Conservation (phyloP, 1,140 invertebrate species). For the Calliphora vicina region DNA sequence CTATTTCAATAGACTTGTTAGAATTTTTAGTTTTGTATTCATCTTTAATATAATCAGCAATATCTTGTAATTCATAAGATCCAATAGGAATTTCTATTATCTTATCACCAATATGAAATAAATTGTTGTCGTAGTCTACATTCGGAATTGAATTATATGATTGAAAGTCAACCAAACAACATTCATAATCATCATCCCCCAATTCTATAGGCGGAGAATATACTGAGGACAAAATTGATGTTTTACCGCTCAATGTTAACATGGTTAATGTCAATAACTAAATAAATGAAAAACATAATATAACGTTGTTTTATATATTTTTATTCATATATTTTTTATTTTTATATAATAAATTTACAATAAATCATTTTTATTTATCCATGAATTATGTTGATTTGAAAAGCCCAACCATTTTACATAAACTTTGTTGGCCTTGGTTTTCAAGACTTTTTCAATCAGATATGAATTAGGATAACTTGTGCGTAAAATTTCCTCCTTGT, state of each 20-base stretch:
- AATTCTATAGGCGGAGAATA: conserved; percentile 48
- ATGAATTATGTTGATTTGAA: conserved; percentile 49
- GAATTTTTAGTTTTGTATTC: background rate
- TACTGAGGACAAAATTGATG: conserved; percentile 38
- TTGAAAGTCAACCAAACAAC: conserved; percentile 53
- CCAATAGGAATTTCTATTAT: conserved; percentile 55
- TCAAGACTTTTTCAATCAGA: conserved; percentile 57
- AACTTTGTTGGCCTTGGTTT: conserved; percentile 47
- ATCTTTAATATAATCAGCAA: conserved; percentile 17
- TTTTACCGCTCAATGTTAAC: conserved; percentile 43
- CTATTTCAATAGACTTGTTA: background rate
- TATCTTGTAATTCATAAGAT: conserved; percentile 57
- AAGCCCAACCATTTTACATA: conserved; percentile 61
- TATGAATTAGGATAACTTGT: conserved; percentile 52
- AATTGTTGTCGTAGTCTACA: conserved; percentile 53
- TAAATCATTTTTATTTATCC: conserved; percentile 46
- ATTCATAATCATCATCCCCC: conserved; percentile 43
- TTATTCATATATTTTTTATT: background rate
- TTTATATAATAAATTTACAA: background rate
- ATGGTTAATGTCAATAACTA: conserved; percentile 44
- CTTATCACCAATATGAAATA: conserved; percentile 55
- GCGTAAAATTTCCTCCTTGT: conserved; percentile 56
- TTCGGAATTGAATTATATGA: conserved; percentile 60
- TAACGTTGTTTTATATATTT: background rate
- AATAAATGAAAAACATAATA: background rate